Evolutionary conservation across 2,888 invertebrate genomes (phyloP), one percentile per base, ranked within the genome.

Genomic region (Cheilosia vernalis): DNA sequence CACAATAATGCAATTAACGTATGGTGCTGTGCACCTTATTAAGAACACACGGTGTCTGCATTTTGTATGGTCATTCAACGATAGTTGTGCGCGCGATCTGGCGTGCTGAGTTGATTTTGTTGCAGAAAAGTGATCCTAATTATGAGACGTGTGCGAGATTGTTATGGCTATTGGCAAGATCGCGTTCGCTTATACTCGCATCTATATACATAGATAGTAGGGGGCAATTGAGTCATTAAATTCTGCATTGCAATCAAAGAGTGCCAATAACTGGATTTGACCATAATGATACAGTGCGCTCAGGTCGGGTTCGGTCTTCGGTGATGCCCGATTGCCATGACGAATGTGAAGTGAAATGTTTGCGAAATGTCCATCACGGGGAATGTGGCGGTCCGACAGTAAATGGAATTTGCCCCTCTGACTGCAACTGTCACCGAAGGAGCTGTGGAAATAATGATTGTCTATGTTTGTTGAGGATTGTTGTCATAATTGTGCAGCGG

Each of bases 101-200:
- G 51, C 56, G 47, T 40, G 64, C 58, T 27, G 30, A 76, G 76
- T 80, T 77, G 81, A 81, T 81, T 85, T 85, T 67, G 85, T 85
- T 67, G 85, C 85, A 85, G 85, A 85, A 85, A 85, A 85, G 85
- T 85, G 85, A 85, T 85, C 81, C 85, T 85, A 85, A 85, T 85
- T 85, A 85, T 85, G 72, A 85, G 85, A 85, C 85, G 85, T 85
- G 85, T 81, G 85, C 85, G 85, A 72, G 81, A 85, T 85, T 74
- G 67, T 63, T 83, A 83, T 83, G 79, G 83, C 56, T 70, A 63
- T 66, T 60, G 61, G 37, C 69, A 55, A 80, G 74, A 74, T 80
- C 67, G 55, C 15, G 10, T 27, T 15, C 30, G 30, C 2, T 30
- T 9, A 9, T 9, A 30, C 30, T 30, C 15, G 15, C 10, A 27